phyloP scores from a whole-genome alignment of 2,113 vertebrate genomes.

The Calyptomena viridis region DNA sequence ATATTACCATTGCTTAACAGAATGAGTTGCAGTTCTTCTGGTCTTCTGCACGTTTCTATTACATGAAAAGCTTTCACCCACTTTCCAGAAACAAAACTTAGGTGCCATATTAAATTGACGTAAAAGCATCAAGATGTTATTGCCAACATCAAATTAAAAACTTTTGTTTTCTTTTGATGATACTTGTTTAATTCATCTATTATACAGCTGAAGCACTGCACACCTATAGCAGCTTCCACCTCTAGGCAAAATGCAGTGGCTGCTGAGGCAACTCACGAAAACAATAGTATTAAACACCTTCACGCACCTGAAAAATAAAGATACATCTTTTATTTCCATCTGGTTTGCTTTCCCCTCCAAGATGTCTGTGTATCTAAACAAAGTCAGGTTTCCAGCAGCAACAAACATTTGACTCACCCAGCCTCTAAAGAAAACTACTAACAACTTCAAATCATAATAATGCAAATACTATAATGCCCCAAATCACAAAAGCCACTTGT shows the following conservation, averaged over 20 bases:
- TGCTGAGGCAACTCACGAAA: not conserved
- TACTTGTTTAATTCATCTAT: not conserved
- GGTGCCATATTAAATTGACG: not conserved
- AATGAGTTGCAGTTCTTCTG: not conserved
- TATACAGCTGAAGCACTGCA: not conserved
- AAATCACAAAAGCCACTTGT: slow-evolving; percentile 39
- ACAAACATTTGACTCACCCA: not conserved
- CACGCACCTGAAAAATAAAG: not conserved
- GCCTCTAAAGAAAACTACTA: not conserved
- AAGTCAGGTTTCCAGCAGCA: slow-evolving; percentile 3
- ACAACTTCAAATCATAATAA: not conserved
- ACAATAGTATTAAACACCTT: not conserved
- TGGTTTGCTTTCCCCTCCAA: not conserved
- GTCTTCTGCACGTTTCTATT: not conserved
- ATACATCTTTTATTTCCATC: not conserved
- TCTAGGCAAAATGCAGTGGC: not conserved
- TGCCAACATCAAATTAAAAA: not conserved
- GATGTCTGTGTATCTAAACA: not conserved
- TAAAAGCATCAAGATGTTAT: rapidly evolving
- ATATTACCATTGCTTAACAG: not conserved
- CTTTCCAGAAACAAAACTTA: not conserved
- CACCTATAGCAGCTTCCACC: not conserved
- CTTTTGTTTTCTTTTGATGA: not conserved
- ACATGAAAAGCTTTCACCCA: not conserved
- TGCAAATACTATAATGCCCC: not conserved